Conservation (phyloP, 2,888 invertebrate species). For the Operophtera brumata region DNA sequence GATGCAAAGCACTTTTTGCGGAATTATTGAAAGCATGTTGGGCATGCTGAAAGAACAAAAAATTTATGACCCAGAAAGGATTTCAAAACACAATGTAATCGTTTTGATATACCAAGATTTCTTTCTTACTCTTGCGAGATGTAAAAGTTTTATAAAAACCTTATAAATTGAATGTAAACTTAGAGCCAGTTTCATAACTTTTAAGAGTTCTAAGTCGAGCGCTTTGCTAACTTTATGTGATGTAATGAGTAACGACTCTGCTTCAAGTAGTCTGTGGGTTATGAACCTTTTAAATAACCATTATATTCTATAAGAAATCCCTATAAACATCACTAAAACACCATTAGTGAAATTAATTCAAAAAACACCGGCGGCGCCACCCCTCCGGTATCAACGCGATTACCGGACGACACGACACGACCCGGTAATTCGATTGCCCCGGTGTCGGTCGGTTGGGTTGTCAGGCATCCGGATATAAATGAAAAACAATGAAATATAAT, state of each 20-base stretch:
- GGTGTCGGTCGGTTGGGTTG: slow-evolving; percentile 16
- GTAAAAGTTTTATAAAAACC: no score
- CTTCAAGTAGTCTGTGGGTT: neutral
- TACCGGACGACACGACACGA: slow-evolving; percentile 38
- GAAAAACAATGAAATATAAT: neutral
- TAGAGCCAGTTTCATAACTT: neutral
- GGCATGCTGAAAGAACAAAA: no score
- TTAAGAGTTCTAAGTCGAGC: neutral
- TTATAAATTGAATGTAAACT: no score
- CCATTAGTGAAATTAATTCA: slow-evolving; percentile 19
- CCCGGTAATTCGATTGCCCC: slow-evolving; percentile 61
- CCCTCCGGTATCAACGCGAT: slow-evolving; percentile 43
- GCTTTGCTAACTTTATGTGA: neutral
- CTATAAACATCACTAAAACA: neutral
- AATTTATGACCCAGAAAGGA: no score
- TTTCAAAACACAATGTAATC: no score
- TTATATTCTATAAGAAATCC: no score
- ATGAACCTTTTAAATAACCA: no score
- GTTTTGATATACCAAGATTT: no score
- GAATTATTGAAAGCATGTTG: no score
- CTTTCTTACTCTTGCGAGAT: no score
- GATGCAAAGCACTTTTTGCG: no score
- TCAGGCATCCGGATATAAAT: neutral
- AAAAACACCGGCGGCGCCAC: slow-evolving; percentile 19
- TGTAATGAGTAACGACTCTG: neutral